phyloP scores from a whole-genome alignment of 2,888 invertebrate species.

The Xanthia togata region DNA sequence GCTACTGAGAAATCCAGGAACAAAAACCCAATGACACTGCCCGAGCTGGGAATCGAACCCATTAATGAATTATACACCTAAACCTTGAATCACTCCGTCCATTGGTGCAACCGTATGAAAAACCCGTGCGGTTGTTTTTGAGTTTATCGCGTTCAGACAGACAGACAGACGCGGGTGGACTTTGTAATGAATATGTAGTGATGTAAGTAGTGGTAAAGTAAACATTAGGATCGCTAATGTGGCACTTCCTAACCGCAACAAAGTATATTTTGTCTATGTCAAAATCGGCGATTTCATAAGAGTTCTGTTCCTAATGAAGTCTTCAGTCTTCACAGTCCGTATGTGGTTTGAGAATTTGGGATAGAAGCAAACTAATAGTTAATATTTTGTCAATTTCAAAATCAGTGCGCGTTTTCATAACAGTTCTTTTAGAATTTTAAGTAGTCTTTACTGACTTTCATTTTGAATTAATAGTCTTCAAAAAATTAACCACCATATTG shows the following conservation, averaged over 20 bases:
- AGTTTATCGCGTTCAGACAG: no score
- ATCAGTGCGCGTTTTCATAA: not conserved
- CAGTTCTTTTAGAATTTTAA: not conserved
- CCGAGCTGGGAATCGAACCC: no score
- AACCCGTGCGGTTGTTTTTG: no score
- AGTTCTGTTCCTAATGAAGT: not conserved
- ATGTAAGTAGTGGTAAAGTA: not conserved
- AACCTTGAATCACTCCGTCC: no score
- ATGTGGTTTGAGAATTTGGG: not conserved
- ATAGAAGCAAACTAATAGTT: not conserved
- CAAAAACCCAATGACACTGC: no score
- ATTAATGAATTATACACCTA: no score
- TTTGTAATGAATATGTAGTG: no score
- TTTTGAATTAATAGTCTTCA: conserved; percentile 5
- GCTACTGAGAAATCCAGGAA: no score
- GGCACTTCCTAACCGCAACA: not conserved
- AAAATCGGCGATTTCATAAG: not conserved
- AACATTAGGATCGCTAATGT: conserved; percentile 30
- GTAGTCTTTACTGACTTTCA: conserved; percentile 10
- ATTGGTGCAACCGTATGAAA: no score
- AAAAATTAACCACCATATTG: not conserved
- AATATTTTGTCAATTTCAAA: not conserved
- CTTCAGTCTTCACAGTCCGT: no score
- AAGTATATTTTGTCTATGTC: not conserved
- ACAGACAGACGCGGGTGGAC: no score